Evolutionary conservation across 2,888 invertebrate species (phyloP).

Genomic region (Aporophyla nigra): DNA sequence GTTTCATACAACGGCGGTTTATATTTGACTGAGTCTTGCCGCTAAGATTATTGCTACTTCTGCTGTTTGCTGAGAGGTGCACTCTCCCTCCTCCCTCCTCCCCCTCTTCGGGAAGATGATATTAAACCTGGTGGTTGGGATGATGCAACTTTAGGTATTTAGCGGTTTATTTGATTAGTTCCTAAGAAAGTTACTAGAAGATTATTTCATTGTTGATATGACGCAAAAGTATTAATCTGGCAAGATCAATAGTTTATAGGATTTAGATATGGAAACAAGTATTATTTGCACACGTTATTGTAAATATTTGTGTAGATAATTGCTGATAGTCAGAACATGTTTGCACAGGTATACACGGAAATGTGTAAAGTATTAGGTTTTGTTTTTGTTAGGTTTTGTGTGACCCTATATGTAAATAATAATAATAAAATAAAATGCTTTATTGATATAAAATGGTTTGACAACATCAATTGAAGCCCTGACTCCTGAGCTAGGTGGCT

Average conservation of each 20-base stretch:
- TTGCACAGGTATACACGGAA: neutral
- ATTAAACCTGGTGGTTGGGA: conserved; percentile 26
- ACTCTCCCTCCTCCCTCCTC: neutral
- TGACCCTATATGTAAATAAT: too few relatives aligned
- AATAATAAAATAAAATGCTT: too few relatives aligned
- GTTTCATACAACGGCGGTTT: conserved; percentile 43
- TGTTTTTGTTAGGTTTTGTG: neutral
- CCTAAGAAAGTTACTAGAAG: neutral
- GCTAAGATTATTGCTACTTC: conserved; percentile 59
- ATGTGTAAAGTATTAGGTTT: neutral
- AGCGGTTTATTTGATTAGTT: conserved; percentile 9
- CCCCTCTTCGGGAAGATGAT: conserved; percentile 4
- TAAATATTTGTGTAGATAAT: conserved; percentile 13
- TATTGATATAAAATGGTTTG: too few relatives aligned
- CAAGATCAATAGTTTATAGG: conserved; percentile 13
- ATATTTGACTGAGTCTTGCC: conserved; percentile 36
- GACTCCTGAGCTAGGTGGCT: too few relatives aligned
- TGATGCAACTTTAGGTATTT: conserved; percentile 11
- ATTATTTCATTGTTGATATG: neutral
- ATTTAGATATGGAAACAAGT: conserved; percentile 30
- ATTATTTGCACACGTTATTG: conserved; percentile 7
- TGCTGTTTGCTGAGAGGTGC: conserved; percentile 38
- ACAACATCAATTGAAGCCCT: too few relatives aligned
- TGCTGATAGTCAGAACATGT: conserved; percentile 12
- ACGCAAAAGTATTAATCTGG: conserved; percentile 5